A percentile compares a stretch with the other conserved stretches of the same genome.
phyloP scores from a whole-genome alignment of 2,113 vertebrate genomes.

The Paramormyrops kingsleyae region DNA sequence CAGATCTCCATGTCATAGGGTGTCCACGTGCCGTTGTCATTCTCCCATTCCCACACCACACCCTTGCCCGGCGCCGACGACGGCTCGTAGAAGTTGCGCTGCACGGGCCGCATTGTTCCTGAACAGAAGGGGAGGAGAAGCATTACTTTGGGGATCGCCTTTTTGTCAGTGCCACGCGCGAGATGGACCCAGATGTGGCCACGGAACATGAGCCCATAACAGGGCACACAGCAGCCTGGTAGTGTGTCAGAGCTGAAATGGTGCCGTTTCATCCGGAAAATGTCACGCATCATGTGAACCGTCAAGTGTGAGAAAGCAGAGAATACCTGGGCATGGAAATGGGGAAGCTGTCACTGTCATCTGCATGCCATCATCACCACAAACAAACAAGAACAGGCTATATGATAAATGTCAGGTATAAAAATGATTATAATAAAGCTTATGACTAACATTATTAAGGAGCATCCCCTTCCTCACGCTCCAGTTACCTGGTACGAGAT shows the following conservation, averaged over 20 bases:
- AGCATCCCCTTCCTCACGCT: background rate
- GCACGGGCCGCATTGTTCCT: conserved; percentile 91
- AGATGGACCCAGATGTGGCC: background rate
- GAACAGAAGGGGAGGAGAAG: background rate
- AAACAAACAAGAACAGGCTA: background rate
- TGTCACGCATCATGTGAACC: background rate
- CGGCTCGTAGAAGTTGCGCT: conserved; percentile 91
- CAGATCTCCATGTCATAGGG: conserved; percentile 96
- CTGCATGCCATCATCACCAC: background rate
- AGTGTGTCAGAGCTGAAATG: background rate
- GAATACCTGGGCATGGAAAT: background rate
- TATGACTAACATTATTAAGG: background rate
- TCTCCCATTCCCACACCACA: conserved; percentile 97
- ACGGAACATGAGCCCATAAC: background rate
- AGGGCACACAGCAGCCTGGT: background rate
- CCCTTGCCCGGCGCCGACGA: conserved; percentile 91
- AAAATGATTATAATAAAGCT: background rate
- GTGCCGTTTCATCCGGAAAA: background rate
- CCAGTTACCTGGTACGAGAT: background rate
- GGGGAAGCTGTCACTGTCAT: background rate
- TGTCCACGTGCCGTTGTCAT: conserved; percentile 83
- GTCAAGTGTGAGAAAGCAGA: background rate
- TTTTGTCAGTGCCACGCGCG: background rate
- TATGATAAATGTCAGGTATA: background rate
- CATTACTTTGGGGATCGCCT: background rate